Percentiles rank a stretch among this genome's conserved stretches.
Evolutionary conservation across 1,140 invertebrate genomes (phyloP).

Genomic region (Meloidogyne exigua): DNA sequence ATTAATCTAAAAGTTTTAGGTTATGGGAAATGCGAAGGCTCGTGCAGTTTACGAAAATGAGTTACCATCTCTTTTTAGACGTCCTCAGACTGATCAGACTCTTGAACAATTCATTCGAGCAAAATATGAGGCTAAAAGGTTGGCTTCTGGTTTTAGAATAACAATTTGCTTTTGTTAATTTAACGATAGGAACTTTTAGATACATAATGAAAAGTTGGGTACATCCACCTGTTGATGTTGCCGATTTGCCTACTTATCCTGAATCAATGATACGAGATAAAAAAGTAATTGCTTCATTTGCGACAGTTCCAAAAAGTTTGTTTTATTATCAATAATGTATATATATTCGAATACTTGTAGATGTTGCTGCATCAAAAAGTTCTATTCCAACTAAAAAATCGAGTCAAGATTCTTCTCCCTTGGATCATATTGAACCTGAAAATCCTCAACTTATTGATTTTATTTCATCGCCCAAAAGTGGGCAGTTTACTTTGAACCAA

Average conservation of each 20-base stretch:
- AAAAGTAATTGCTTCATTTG: constrained; percentile 1
- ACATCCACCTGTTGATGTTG: constrained; percentile 37
- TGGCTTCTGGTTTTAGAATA: constrained; percentile 62
- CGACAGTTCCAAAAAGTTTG: constrained; percentile 18
- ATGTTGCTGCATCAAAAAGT: not conserved
- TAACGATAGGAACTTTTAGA: no score
- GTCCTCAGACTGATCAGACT: constrained; percentile 81
- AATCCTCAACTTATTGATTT: constrained; percentile 7
- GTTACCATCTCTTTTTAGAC: constrained; percentile 85
- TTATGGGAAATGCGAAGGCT: constrained; percentile 81
- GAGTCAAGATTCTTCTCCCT: not conserved
- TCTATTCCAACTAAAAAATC: constrained; percentile 11
- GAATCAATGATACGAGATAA: constrained; percentile 9
- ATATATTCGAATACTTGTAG: not conserved
- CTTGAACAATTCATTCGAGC: constrained; percentile 90
- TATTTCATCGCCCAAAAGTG: not conserved
- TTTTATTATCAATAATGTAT: constrained; percentile 8
- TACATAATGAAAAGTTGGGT: constrained; percentile 49
- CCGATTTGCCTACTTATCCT: constrained; percentile 29
- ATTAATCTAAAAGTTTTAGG: constrained; percentile 4
- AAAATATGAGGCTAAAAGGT: constrained; percentile 97
- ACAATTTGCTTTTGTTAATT: no score
- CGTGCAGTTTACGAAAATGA: constrained; percentile 95
- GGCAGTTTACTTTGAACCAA: not conserved
- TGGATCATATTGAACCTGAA: not conserved